These are phyloP conservation scores for Momotus momota DNA, from an alignment of 2,797 vertebrate genomes.

Conservation along the genomic window DNA sequence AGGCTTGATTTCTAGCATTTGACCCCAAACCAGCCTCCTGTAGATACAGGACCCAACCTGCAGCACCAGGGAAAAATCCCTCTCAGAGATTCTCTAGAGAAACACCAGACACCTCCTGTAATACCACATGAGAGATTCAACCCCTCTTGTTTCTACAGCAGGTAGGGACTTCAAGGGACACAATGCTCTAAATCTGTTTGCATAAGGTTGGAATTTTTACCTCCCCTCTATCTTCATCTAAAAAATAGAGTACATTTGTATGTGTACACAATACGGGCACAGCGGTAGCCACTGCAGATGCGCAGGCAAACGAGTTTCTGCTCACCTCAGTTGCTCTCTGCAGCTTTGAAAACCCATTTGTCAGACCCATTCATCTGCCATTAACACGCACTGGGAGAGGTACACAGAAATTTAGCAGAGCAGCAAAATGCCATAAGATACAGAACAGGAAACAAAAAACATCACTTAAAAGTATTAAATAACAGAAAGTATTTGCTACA, in stretches of 20 bases:
- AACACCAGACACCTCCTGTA: neutral
- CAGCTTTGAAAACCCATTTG: neutral
- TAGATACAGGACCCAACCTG: neutral
- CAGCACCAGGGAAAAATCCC: neutral
- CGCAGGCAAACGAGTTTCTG: neutral
- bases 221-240: neutral
- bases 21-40: neutral
- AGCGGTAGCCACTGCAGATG: neutral
- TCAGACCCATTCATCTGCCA: neutral
- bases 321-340: neutral
- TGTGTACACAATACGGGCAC: rapidly evolving
- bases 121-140: rapidly evolving
- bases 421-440: neutral
- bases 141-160: neutral
- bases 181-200: neutral
- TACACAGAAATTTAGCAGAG: neutral
- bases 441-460: neutral
- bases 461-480: neutral
- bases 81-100: neutral
- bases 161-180: neutral
- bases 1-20: neutral
- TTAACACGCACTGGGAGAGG: neutral
- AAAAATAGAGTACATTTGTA: neutral
- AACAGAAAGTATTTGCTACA: neutral
- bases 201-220: neutral